A percentile compares a stretch with the other conserved stretches of the same genome.
Evolutionary conservation across 1,140 invertebrate genomes (phyloP).

Genomic region (Heliconius hewitsoni): DNA sequence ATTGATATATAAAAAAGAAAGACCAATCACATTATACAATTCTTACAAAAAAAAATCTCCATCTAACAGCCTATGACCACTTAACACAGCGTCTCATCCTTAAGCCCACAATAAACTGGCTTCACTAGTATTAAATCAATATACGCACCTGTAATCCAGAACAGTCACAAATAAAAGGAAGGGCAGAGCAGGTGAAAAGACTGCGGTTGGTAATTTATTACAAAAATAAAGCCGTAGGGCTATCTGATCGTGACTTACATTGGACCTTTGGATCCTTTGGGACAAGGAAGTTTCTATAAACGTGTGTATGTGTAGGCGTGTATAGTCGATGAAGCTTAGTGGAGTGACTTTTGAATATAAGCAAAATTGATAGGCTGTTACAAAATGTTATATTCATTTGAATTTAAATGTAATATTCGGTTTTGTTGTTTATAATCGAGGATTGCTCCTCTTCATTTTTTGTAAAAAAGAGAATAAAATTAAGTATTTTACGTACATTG

Average conservation of each 20-base stretch:
- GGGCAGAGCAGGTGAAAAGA: conserved; percentile 46
- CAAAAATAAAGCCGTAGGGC: conserved; percentile 47
- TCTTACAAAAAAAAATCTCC: no score
- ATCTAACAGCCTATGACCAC: not conserved
- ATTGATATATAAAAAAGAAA: not conserved
- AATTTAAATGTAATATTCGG: no score
- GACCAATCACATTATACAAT: not conserved
- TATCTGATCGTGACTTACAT: conserved; percentile 48
- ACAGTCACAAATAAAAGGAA: conserved; percentile 44
- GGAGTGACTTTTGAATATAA: not conserved
- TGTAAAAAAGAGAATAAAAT: no score
- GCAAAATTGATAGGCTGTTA: not conserved
- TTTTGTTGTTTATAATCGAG: no score
- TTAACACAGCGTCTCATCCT: not conserved
- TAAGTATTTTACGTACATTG: no score
- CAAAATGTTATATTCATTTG: no score
- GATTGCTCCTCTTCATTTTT: no score
- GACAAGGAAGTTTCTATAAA: not conserved
- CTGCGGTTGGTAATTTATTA: conserved; percentile 49
- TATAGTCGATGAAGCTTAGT: not conserved
- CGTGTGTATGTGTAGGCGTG: not conserved
- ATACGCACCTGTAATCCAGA: conserved; percentile 42
- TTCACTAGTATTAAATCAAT: conserved; percentile 27
- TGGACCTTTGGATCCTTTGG: conserved; percentile 38
- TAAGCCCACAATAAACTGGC: not conserved